Base-by-base conservation (phyloP, 2,888 invertebrate genomes). In the Druceiella hillmani region DNA sequence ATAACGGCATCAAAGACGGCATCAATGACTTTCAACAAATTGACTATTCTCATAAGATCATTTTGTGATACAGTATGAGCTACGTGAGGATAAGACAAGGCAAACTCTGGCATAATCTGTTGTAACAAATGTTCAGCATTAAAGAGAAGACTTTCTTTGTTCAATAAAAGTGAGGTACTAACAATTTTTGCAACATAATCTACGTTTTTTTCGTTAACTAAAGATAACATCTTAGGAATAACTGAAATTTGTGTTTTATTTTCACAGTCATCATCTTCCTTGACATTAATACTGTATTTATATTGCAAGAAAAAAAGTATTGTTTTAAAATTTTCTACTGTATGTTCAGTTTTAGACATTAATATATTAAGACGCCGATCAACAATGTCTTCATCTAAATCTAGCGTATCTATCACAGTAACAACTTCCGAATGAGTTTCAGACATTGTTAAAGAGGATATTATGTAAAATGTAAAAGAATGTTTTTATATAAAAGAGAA, bases 121-220 rank as follows among this genome's bases (percentile, higher is more conserved):
- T 69, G 68, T 6, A 72, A 36, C 22, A 72, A 55, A 55, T 72
- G 71, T 49, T 72, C 69, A 0, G 65, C 59, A 48, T 64, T 65
- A 43, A 55, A 52, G 0, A 56, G 40, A 11, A 71, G 41, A 17
- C 50, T 61, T 24, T 44, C 55, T 3, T 50, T 49, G 40, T 66
- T 61, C 2, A 72, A 48, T 24, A 50, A 46, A 6, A 72, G 52
- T 2, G 63, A 57, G 24, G 55, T 48, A 16, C 55, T 55, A 2
- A 59, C 50, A 12, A 70, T 62, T 51, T 58, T 56, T 49, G 65
- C 62, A 4, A 66, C 51, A 40, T 50, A 44, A 15, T 60, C 59
- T 16, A 61, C 44, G 31, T 58, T 64, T 33, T 61, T 57, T 15
- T 50, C 45, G 12, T 52, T 43, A 4, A 59, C 20, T 33, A 53